phyloP scores from a whole-genome alignment of 2,888 invertebrate species.

The Athalia rosae region DNA sequence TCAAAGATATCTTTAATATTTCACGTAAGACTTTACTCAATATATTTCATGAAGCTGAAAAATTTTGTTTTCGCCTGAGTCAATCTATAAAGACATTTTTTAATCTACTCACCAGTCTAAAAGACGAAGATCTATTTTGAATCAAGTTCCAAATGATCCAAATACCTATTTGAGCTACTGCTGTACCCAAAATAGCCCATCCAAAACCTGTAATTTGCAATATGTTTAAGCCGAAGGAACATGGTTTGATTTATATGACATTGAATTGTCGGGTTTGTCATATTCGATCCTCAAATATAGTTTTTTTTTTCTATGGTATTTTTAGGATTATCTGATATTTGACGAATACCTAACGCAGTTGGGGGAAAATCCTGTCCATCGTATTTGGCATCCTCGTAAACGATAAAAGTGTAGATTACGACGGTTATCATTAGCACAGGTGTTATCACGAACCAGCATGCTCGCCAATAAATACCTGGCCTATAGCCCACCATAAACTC shows the following conservation, averaged over 20 bases:
- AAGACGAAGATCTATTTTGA: conserved; percentile 61
- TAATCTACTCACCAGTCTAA: conserved; percentile 60
- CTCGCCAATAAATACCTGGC: conserved; percentile 83
- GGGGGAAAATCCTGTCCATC: conserved; percentile 78
- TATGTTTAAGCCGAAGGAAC: background rate
- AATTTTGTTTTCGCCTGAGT: background rate
- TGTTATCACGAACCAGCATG: conserved; percentile 84
- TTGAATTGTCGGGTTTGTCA: background rate
- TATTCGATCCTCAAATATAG: background rate
- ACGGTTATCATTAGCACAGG: conserved; percentile 83
- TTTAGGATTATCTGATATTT: background rate
- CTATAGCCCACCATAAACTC: conserved; percentile 85
- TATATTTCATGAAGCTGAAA: background rate
- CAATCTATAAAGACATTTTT: background rate
- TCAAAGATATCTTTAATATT: too few relatives aligned
- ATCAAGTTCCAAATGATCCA: conserved; percentile 73
- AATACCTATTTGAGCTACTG: conserved; percentile 74
- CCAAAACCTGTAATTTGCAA: conserved; percentile 73
- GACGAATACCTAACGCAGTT: conserved; percentile 78
- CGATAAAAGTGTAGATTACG: conserved; percentile 81
- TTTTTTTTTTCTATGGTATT: background rate
- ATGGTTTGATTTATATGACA: too few relatives aligned
- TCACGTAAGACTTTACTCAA: background rate
- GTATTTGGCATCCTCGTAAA: conserved; percentile 79
- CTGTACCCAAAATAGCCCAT: conserved; percentile 75